Evolutionary conservation across 2,888 invertebrate species (phyloP).

Genomic region (Furcula furcula): DNA sequence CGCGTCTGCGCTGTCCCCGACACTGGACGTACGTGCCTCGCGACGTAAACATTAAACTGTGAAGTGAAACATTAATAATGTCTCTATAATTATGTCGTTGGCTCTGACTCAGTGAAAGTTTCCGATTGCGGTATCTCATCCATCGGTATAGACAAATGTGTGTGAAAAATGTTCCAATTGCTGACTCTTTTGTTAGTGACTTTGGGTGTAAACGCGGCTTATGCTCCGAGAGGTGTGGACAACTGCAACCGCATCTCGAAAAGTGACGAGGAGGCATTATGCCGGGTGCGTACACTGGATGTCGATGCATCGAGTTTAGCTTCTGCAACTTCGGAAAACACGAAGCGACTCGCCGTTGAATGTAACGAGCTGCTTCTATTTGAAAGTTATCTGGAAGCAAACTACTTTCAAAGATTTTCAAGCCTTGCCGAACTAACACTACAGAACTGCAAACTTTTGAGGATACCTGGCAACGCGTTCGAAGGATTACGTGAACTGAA

Average conservation of each 20-base stretch:
- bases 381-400: slow-evolving; percentile 89
- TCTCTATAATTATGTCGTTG: slow-evolving; percentile 37
- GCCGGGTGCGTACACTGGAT: slow-evolving; percentile 87
- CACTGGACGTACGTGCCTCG: slow-evolving; percentile 56
- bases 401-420: slow-evolving; percentile 87
- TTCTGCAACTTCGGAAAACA: slow-evolving; percentile 84
- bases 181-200: slow-evolving; percentile 77
- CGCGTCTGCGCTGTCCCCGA: slow-evolving; percentile 59
- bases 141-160: slow-evolving; percentile 65
- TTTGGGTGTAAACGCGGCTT: slow-evolving; percentile 73
- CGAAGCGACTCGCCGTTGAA: slow-evolving; percentile 86
- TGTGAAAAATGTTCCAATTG: slow-evolving; percentile 76
- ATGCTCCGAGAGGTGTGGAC: slow-evolving; percentile 66
- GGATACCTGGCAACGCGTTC: slow-evolving; percentile 89
- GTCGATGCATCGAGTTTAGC: slow-evolving; percentile 84
- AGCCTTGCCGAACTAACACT: slow-evolving; percentile 88
- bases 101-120: slow-evolving; percentile 48
- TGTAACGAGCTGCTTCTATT: slow-evolving; percentile 90
- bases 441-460: slow-evolving; percentile 90
- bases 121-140: slow-evolving; percentile 36
- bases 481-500: slow-evolving; percentile 91
- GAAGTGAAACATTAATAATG: slow-evolving; percentile 56
- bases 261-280: slow-evolving; percentile 82
- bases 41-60: slow-evolving; percentile 73
- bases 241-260: slow-evolving; percentile 60